Evolutionary conservation across 1,140 invertebrate species (phyloP), one percentile per base, ranked within the genome.

Genomic region (Nasonia longicornis): DNA sequence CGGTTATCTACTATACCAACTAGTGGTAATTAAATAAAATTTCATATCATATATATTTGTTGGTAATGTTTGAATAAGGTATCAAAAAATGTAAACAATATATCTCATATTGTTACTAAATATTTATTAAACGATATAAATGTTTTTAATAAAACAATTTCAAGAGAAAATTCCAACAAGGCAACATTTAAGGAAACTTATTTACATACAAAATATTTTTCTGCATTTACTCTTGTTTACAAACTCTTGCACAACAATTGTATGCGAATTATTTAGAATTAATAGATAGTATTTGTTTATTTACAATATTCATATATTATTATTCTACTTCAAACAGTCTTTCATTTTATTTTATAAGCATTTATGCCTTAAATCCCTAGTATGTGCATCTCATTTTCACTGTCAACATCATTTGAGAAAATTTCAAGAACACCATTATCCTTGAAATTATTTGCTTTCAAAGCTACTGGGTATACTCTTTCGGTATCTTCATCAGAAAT

Each of bases 361-460:
- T 58, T 58, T 7, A 7, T 58, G 20, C 16, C 7, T 72, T 72
- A 79, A 63, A 79, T 72, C 35, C 77, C 77, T 72, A 79, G 77
- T 72, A 78, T 78, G 29, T 70, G 67, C 38, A 72, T 72, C 26
- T 79, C 77, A 42, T 26, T 58, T 16, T 72, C 77, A 79, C 16
- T 58, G 10, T n/a, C 4, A 26, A 3, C 0, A 38, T 48, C 12
- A 26, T 71, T 38, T 63, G 58, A 11, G 6, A 71, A 48, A 29
- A 69, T 8, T 29, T 31, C 16, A 52, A 45, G 7, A 52, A 26
- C 45, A 52, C 69, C 66, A 70, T n/a, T 70, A n/a, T 70, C 45
- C 31, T n/a, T n/a, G 2, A 12, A 48, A 48, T 31, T 52, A 79
- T 29, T 71, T 72, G 12, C 6, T 63, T 72, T 79, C 58, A 79